These are phyloP conservation scores for Crocallis elinguaria DNA, from an alignment of 2,888 invertebrate species.

Conservation along the genomic window DNA sequence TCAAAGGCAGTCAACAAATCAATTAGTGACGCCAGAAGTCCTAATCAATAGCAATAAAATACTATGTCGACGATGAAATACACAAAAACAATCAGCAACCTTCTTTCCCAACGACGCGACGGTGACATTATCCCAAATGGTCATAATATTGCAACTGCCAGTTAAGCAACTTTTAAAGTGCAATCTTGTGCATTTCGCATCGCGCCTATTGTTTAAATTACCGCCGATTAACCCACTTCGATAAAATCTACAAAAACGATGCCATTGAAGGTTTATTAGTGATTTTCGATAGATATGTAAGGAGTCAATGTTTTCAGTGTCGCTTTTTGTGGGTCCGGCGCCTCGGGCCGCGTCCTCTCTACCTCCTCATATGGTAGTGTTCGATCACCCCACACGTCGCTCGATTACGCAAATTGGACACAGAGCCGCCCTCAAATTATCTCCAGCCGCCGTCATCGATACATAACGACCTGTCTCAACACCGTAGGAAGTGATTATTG, in stretches of 20 bases:
- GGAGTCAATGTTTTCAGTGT: conserved; percentile 1
- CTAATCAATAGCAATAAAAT: conserved; percentile 3
- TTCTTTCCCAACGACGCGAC: conserved; percentile 2
- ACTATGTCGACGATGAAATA: background rate
- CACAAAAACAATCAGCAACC: background rate
- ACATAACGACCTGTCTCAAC: conserved; percentile 65
- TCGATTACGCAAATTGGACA: conserved; percentile 69
- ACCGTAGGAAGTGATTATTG: conserved; percentile 80
- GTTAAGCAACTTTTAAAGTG: conserved; percentile 45
- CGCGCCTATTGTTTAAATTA: conserved; percentile 48
- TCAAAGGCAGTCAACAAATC: background rate
- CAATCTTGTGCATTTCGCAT: conserved; percentile 35
- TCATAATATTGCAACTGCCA: conserved; percentile 10
- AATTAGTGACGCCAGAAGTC: background rate
- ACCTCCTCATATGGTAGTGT: conserved; percentile 58
- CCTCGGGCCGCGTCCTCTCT: conserved; percentile 46
- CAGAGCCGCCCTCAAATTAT: conserved; percentile 70
- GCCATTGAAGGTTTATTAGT: conserved; percentile 24
- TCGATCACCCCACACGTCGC: conserved; percentile 68
- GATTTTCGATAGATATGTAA: conserved; percentile 8
- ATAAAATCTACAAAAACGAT: conserved; percentile 27
- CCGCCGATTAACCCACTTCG: conserved; percentile 43
- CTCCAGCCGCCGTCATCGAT: conserved; percentile 54
- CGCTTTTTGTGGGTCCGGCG: conserved; percentile 30
- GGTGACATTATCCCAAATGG: conserved; percentile 3